Conservation (phyloP, 2,888 invertebrate species). For the Corbicula japonica region DNA sequence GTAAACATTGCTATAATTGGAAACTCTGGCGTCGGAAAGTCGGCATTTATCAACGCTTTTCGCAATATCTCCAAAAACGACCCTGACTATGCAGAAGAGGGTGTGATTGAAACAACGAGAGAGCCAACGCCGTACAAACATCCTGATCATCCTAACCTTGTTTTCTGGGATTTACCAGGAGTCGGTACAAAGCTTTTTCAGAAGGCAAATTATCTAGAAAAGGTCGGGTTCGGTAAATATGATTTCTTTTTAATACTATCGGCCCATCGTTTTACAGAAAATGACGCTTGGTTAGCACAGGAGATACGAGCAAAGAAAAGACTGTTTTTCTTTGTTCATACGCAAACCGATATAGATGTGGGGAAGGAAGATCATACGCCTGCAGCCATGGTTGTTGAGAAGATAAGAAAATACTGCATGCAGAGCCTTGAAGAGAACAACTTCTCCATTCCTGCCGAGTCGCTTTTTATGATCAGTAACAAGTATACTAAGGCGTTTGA, state of each 20-base stretch:
- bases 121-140: slow-evolving; percentile 20
- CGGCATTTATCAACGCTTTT: slow-evolving; percentile 49
- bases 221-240: slow-evolving; percentile 40
- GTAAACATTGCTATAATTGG: slow-evolving; percentile 44
- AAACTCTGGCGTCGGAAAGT: slow-evolving; percentile 50
- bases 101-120: slow-evolving; percentile 39
- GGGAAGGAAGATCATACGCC: background rate
- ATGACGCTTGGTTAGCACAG: slow-evolving; percentile 42
- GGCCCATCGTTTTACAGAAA: slow-evolving; percentile 40
- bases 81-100: slow-evolving; percentile 30
- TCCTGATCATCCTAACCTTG: slow-evolving; percentile 9
- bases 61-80: slow-evolving; percentile 20
- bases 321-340: slow-evolving; percentile 41
- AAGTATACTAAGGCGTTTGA: background rate
- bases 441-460: background rate
- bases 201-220: slow-evolving; percentile 35
- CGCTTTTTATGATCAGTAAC: background rate
- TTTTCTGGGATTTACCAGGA: slow-evolving; percentile 60
- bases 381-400: background rate
- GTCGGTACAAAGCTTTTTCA: slow-evolving; percentile 41
- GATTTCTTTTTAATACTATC: slow-evolving; percentile 46
- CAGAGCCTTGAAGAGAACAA: background rate
- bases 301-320: slow-evolving; percentile 25
- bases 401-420: background rate
- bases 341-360: slow-evolving; percentile 37